phyloP scores from a whole-genome alignment of 2,113 vertebrate genomes.

The Phylloscopus whistleri region DNA sequence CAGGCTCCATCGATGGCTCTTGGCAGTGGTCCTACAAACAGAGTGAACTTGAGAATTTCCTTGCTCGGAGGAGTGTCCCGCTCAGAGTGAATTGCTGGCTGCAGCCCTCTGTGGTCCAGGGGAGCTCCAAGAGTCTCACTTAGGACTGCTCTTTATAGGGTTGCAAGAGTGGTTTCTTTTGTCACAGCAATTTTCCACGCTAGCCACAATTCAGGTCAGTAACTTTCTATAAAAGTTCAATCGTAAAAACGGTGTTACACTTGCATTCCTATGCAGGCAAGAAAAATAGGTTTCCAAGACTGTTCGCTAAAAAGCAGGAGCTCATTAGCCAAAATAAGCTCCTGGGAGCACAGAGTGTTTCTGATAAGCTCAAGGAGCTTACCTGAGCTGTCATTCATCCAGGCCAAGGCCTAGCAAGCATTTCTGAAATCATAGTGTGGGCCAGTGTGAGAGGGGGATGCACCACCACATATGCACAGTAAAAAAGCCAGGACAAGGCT shows the following conservation, averaged over 20 bases:
- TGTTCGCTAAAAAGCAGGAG: neutral
- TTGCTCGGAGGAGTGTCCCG: accelerated
- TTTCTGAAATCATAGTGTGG: neutral
- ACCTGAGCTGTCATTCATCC: neutral
- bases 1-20: neutral
- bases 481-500: neutral
- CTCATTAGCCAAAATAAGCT: neutral
- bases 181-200: neutral
- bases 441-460: neutral
- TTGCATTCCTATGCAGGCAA: neutral
- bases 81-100: neutral
- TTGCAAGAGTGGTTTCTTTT: neutral
- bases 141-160: neutral
- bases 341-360: neutral
- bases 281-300: neutral
- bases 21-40: neutral
- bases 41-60: neutral
- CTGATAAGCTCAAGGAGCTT: neutral
- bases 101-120: neutral
- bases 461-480: neutral
- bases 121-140: neutral
- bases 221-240: neutral
- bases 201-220: neutral
- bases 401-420: neutral
- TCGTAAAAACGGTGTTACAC: neutral